Evolutionary conservation across 1,140 invertebrate genomes (phyloP).

Genomic region (Leptopilina boulardi): DNA sequence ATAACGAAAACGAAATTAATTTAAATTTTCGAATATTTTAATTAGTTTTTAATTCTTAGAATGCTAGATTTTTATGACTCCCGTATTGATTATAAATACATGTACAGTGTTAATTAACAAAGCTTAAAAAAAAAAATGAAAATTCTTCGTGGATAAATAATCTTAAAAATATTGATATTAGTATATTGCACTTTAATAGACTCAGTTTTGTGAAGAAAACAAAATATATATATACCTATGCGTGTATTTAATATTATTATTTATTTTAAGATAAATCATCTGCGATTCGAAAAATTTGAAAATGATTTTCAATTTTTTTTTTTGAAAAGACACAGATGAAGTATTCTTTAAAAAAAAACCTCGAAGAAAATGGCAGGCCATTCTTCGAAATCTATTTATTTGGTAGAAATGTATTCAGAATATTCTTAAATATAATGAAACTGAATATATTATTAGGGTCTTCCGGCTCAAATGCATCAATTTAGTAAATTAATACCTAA

Average conservation of each 20-base stretch:
- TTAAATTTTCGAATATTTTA: not conserved
- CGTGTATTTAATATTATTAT: too few relatives aligned
- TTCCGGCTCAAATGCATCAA: slow-evolving; percentile 29
- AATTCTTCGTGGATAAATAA: not conserved
- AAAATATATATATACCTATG: not conserved
- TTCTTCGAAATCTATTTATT: not conserved
- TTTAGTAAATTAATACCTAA: not conserved
- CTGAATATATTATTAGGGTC: not conserved
- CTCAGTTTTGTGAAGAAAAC: not conserved
- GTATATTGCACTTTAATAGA: not conserved
- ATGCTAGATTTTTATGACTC: slow-evolving; percentile 10
- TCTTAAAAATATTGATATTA: not conserved
- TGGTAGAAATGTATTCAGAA: not conserved
- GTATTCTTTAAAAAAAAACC: not conserved
- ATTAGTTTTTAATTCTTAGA: not conserved
- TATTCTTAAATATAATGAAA: not conserved
- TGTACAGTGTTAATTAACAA: slow-evolving; percentile 47
- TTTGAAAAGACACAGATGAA: too few relatives aligned
- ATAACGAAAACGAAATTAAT: too few relatives aligned
- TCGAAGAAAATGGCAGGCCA: slow-evolving; percentile 14
- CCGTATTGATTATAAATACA: slow-evolving; percentile 35
- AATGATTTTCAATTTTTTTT: too few relatives aligned
- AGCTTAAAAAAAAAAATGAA: slow-evolving; percentile 2
- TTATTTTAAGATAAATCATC: too few relatives aligned
- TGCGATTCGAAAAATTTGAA: too few relatives aligned